phyloP scores from a whole-genome alignment of 2,797 vertebrate genomes.

The Schizothorax lantsangensis region DNA sequence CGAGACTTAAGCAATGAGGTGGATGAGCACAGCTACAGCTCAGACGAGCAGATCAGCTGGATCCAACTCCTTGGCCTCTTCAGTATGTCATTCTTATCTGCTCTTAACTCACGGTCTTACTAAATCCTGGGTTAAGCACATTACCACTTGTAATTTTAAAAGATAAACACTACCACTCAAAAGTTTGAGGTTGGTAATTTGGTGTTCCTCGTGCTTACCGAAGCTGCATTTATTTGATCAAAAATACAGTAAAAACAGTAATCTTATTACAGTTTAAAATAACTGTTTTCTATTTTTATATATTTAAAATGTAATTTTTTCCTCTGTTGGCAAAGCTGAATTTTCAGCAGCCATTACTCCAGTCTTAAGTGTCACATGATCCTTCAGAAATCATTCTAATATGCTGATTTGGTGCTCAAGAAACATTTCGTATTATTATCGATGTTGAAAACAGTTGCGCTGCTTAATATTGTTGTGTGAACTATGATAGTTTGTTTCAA shows the following conservation, averaged over 20 bases:
- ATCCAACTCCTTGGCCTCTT: constrained; percentile 94
- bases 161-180: not conserved
- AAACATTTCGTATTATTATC: not conserved
- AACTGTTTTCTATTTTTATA: not conserved
- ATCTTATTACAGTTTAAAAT: not conserved
- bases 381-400: not conserved
- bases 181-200: not conserved
- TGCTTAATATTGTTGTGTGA: not conserved
- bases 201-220: not conserved
- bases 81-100: constrained; percentile 79
- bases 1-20: constrained; percentile 88
- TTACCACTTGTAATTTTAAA: not conserved
- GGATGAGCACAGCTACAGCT: constrained; percentile 85
- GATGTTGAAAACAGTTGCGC: not conserved
- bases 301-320: not conserved
- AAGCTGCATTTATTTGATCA: not conserved
- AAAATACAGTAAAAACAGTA: not conserved
- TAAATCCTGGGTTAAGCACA: not conserved
- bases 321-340: not conserved
- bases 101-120: not conserved
- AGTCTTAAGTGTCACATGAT: not conserved
- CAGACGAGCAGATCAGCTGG: constrained; percentile 94
- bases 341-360: not conserved
- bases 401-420: not conserved
- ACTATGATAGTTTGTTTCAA: too few species aligned